Percentiles rank a stretch among this genome's conserved stretches.
These are phyloP conservation scores for Acinonyx jubatus DNA, from an alignment of 2,113 vertebrate genomes.

Conservation along the genomic window DNA sequence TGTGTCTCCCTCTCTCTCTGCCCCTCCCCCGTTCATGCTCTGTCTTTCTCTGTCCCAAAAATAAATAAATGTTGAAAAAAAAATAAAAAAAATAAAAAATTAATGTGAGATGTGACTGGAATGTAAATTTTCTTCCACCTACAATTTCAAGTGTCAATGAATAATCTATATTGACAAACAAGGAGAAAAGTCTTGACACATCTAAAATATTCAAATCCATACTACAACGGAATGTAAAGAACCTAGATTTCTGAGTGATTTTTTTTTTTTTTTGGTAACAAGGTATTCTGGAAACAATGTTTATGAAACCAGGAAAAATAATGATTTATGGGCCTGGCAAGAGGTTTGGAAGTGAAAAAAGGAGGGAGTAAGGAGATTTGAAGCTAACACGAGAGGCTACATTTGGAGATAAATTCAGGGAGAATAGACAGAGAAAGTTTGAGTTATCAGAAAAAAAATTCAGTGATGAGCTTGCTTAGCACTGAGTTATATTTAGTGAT, in stretches of 20 bases:
- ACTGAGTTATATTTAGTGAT: not conserved
- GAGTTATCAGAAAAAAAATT: not conserved
- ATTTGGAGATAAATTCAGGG: not conserved
- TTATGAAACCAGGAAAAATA: not conserved
- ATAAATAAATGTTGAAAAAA: too few relatives aligned
- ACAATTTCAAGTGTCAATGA: not conserved
- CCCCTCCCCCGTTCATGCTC: too few relatives aligned
- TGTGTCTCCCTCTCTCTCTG: too few relatives aligned
- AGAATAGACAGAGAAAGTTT: not conserved
- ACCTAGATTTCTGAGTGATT: not conserved
- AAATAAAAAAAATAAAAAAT: too few relatives aligned
- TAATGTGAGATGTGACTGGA: not conserved
- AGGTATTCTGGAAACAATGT: not conserved
- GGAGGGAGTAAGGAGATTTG: not conserved
- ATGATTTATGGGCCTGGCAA: not conserved
- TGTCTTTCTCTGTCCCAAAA: too few relatives aligned
- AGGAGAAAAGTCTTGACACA: not conserved
- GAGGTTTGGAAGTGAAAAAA: conserved; percentile 19
- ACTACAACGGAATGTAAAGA: not conserved
- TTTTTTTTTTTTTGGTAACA: not conserved
- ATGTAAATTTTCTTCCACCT: not conserved
- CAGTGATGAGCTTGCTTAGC: not conserved
- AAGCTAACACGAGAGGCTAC: not conserved
- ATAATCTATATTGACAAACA: not conserved
- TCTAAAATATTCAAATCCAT: not conserved